phyloP scores from a whole-genome alignment of 2,113 vertebrate species.

The Elanoides forficatus region DNA sequence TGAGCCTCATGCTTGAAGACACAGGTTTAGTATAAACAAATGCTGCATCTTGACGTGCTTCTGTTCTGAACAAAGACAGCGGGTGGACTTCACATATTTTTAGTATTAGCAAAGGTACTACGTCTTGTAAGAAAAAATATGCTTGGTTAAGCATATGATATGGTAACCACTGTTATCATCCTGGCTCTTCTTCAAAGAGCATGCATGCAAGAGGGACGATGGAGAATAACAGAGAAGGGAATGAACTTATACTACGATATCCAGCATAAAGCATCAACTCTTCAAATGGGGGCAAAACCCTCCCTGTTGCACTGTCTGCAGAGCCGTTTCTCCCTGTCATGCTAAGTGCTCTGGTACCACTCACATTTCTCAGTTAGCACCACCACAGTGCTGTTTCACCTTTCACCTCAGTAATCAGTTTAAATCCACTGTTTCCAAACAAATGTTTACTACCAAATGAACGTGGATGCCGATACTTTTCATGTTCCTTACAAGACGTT shows the following conservation, averaged over 20 bases:
- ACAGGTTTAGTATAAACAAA: not conserved
- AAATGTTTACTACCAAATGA: not conserved
- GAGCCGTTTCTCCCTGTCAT: not conserved
- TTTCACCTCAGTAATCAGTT: not conserved
- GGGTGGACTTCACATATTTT: not conserved
- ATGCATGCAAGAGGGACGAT: accelerated
- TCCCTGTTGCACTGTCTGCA: not conserved
- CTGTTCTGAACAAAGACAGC: not conserved
- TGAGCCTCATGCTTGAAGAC: not conserved
- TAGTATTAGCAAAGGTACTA: not conserved
- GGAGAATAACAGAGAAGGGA: not conserved
- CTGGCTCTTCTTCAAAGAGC: not conserved
- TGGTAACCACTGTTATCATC: not conserved
- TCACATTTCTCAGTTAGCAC: not conserved
- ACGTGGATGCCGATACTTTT: not conserved
- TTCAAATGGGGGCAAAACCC: not conserved
- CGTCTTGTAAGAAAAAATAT: not conserved
- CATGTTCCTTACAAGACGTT: not conserved
- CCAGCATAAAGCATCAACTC: not conserved
- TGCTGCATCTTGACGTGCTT: not conserved
- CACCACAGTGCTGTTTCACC: not conserved
- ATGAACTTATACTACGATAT: not conserved
- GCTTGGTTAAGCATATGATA: too few relatives aligned
- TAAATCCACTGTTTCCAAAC: not conserved
- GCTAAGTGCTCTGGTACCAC: not conserved